Conservation (phyloP, 2,797 vertebrate species). For the Vireo griseus region DNA sequence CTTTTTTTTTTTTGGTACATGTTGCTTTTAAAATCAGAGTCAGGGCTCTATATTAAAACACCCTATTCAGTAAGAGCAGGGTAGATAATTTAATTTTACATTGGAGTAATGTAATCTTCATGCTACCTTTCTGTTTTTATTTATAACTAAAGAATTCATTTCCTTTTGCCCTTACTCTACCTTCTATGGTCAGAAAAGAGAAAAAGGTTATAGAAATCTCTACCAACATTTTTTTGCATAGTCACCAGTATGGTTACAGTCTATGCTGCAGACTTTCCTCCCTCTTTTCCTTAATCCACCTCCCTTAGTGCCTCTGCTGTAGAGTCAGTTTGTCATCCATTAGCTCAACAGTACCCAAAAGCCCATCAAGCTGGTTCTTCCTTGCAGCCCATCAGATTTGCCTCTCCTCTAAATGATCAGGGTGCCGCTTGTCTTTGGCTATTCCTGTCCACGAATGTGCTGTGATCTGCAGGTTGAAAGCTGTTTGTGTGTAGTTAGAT, state of each 20-base stretch:
- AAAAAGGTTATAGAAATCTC: not conserved
- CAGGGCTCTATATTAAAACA: not conserved
- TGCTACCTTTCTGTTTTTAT: constrained; percentile 16
- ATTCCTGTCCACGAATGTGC: not conserved
- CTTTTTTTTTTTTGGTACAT: not conserved
- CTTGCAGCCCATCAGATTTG: not conserved
- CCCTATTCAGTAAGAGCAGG: not conserved
- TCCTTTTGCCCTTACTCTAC: not conserved
- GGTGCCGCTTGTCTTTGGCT: not conserved
- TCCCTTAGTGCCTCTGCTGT: not conserved
- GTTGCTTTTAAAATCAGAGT: constrained; percentile 1
- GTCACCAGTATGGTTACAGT: not conserved
- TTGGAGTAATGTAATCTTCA: not conserved
- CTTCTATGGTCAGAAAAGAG: not conserved
- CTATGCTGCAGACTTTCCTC: not conserved
- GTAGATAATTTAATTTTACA: not conserved
- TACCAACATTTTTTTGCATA: not conserved
- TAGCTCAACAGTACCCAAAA: not conserved
- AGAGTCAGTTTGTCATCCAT: not conserved
- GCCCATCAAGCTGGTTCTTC: not conserved
- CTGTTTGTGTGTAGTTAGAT: not conserved
- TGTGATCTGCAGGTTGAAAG: not conserved
- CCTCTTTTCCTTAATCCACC: not conserved
- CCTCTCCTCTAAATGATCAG: not conserved
- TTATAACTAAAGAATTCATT: not conserved